These are phyloP conservation scores for Cynaeus angustus DNA, from an alignment of 2,888 invertebrate species.

Conservation along the genomic window DNA sequence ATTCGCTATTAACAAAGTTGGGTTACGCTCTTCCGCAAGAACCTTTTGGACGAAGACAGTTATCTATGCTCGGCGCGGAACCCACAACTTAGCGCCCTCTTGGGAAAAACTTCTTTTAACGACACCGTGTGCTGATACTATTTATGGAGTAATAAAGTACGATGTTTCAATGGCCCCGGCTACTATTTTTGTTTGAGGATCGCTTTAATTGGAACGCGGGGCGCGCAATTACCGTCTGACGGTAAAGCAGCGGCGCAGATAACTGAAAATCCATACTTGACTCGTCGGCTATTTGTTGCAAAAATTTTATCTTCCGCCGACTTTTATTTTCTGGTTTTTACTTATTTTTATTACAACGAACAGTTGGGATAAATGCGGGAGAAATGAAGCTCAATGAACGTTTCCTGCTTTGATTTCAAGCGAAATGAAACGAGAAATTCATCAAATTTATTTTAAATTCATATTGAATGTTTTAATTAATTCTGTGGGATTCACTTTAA, in stretches of 20 bases:
- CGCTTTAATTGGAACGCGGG: constrained; percentile 46
- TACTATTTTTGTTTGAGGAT: constrained; percentile 46
- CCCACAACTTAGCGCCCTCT: constrained; percentile 61
- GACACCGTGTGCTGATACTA: constrained; percentile 59
- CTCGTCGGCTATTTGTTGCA: constrained; percentile 28
- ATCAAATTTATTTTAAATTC: neutral
- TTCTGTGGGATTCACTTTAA: neutral
- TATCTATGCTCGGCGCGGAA: constrained; percentile 59
- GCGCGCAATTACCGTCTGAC: constrained; percentile 35
- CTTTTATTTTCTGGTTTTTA: neutral
- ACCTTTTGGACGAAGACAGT: constrained; percentile 51
- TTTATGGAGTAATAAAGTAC: constrained; percentile 61
- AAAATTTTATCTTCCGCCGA: neutral
- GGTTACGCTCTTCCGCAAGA: constrained; percentile 11
- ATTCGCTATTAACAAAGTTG: constrained; percentile 20
- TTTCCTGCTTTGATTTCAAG: neutral
- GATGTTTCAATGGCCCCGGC: constrained; percentile 54
- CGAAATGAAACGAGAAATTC: neutral
- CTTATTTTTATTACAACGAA: neutral
- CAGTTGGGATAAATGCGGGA: neutral
- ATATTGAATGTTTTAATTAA: neutral
- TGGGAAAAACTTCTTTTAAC: constrained; percentile 63
- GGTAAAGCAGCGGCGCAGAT: constrained; percentile 34
- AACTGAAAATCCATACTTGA: constrained; percentile 41
- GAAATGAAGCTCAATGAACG: neutral